Evolutionary conservation across 2,113 vertebrate genomes (phyloP), one percentile per base, ranked within the genome.

Genomic region (Alaudala cheleensis): DNA sequence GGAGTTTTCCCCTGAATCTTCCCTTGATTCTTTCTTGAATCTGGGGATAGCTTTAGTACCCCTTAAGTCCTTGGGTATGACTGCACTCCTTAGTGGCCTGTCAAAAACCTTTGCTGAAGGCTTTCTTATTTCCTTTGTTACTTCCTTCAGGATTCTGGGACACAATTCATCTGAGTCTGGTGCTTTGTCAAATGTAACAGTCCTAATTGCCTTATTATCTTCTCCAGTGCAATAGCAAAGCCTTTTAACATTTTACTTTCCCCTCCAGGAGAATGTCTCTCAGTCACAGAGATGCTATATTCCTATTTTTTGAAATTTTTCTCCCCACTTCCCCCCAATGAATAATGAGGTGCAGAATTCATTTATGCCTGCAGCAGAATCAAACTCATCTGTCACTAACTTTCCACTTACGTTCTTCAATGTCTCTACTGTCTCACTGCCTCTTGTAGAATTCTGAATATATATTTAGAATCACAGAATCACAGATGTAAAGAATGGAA

Each of bases 201-300:
- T 96, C 81, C 93, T 97, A 97, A 97, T 96, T 97, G 93, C 96
- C 92, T 96, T 97, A 92, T 97, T 96, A 97, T 96, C 90, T 97
- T 96, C 87, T 90, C 82, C 85, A 93, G 79, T 66, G 93, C 53
- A 84, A 93, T 82, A 92, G 88, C 51, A 90, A 96, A 94, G 87
- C 89, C 91, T 97, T 97, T 97, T 96, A 95, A 97, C 92, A 93
- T 97, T 96, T 95, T 93, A 84, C 79, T 97, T 96, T 96, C 76
- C 91, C 94, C 85, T 97, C 72, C 76, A 97, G 92, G 95, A 96
- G 69, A 94, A 90, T 72, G 57, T 92, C 51, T 96, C 81, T 92
- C 31, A 76, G 89, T 96, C 79, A 82, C 23, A 8, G 81, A 81
- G 95, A 92, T 72, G 72, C 9, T 93, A 67, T 49, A 24, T 91